A percentile compares a stretch with the other conserved stretches of the same genome.
Evolutionary conservation across 2,113 vertebrate species (phyloP).

Genomic region (Cavia porcellus): DNA sequence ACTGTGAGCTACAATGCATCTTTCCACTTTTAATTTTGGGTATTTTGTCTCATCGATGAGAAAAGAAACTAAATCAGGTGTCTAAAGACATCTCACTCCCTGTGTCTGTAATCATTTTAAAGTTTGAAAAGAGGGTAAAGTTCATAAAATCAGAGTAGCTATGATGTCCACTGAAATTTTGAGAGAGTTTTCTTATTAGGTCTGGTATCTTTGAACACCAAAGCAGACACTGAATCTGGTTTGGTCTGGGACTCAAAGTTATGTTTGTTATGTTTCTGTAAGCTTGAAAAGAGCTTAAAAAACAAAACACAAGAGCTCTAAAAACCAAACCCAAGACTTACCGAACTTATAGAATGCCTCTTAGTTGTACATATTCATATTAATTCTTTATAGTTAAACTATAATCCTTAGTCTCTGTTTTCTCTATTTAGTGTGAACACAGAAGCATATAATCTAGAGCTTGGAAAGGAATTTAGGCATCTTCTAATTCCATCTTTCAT

Average conservation of each 20-base stretch:
- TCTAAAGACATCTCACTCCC: neutral
- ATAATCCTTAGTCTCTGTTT: neutral
- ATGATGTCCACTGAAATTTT: neutral
- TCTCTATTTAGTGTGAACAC: neutral
- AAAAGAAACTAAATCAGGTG: neutral
- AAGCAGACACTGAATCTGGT: neutral
- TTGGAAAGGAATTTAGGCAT: neutral
- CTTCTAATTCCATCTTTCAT: neutral
- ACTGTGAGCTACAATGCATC: neutral
- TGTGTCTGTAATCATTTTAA: neutral
- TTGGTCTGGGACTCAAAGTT: neutral
- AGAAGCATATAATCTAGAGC: neutral
- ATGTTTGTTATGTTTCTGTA: conserved; percentile 2
- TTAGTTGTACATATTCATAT: neutral
- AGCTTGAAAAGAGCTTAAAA: neutral
- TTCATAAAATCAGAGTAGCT: neutral
- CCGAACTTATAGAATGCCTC: neutral
- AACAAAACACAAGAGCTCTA: neutral
- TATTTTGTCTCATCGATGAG: neutral
- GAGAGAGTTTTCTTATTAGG: neutral
- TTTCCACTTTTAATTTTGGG: neutral
- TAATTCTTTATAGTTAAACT: neutral
- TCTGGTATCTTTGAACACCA: conserved; percentile 13
- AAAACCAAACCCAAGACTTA: neutral
- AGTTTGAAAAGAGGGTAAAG: neutral